Evolutionary conservation across 2,888 invertebrate species (phyloP).

Genomic region (Drosophila sordidula): DNA sequence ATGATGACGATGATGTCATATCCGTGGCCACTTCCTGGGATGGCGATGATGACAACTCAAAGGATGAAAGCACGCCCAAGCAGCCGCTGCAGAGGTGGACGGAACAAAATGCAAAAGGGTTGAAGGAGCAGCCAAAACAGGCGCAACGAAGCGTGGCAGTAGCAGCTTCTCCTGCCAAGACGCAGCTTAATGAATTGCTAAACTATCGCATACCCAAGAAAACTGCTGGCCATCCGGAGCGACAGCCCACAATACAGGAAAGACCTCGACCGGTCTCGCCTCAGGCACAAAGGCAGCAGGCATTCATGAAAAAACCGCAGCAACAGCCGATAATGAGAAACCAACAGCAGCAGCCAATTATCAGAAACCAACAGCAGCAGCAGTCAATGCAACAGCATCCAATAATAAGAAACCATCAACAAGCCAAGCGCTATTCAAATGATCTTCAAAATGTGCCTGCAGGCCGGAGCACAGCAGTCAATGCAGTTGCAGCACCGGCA

Average conservation of each 20-base stretch:
- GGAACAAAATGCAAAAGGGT: neutral
- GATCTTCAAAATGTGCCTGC: no score
- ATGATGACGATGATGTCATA: slow-evolving; percentile 32
- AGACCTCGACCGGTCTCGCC: no score
- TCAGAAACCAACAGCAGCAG: no score
- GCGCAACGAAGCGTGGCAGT: neutral
- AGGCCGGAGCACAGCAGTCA: no score
- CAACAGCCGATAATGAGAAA: neutral
- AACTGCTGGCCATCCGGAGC: neutral
- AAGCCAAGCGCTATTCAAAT: no score
- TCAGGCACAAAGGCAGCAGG: no score
- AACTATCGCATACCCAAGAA: slow-evolving; percentile 20
- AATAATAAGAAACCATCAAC: no score
- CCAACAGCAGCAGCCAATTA: no score
- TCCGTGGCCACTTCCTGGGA: slow-evolving; percentile 59
- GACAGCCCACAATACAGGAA: neutral
- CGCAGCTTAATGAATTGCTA: neutral
- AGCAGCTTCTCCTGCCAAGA: neutral
- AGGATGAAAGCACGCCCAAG: neutral
- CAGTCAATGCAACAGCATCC: no score
- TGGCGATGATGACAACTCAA: slow-evolving; percentile 35
- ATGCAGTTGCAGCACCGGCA: no score
- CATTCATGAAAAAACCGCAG: neutral
- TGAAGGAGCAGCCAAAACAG: neutral
- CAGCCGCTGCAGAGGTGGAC: neutral